Evolutionary conservation across 2,888 invertebrate genomes (phyloP), one percentile per base, ranked within the genome.

Genomic region (Fabriciana adippe): DNA sequence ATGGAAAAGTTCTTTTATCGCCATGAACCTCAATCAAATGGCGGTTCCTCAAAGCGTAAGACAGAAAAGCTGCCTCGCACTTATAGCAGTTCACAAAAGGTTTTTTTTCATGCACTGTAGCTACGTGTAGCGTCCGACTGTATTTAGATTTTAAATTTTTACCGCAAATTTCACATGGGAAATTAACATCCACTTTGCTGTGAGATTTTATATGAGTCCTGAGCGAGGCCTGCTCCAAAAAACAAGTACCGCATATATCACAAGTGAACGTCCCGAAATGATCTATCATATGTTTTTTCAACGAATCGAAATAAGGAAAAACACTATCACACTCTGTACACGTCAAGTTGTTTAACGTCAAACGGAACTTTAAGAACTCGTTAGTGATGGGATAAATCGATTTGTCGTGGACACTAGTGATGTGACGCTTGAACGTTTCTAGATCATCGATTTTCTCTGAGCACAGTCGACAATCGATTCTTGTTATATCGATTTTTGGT

Each of bases 91-190:
- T 86, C 0, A 88, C 88, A 0, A 88, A 88, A 0, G 92, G 85
- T 45, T 87, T 88, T 55, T 90, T 92, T 60, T 91, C 89, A 62
- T 92, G 92, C 0, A 90, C 85, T 0, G 87, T 90, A 0, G 88
- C 86, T 0, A 90, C 80, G 21, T 92, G 92, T 2, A 90, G 60
- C 1, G 87, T 85, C 11, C 84, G 77, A 35, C 89, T 90, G 66
- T 90, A 89, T 18, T 89, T 88, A 0, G 88, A 89, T 69, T 88
- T 88, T 5, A 93, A 79, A 15, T 82, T 85, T 67, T 92, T 93
- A 0, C 91, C 92, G 68, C 93, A 93, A 0, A 89, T 80, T 3
- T 90, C 88, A 67, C 94, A 95, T 0, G 89, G 88, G 66, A 88
- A 89, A 21, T 84, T 90, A 15, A 89, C 89, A 3, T 86, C 93